A percentile compares a stretch with the other conserved stretches of the same genome.
Evolutionary conservation across 2,113 vertebrate genomes (phyloP).

Genomic region (Corydoras sp.): DNA sequence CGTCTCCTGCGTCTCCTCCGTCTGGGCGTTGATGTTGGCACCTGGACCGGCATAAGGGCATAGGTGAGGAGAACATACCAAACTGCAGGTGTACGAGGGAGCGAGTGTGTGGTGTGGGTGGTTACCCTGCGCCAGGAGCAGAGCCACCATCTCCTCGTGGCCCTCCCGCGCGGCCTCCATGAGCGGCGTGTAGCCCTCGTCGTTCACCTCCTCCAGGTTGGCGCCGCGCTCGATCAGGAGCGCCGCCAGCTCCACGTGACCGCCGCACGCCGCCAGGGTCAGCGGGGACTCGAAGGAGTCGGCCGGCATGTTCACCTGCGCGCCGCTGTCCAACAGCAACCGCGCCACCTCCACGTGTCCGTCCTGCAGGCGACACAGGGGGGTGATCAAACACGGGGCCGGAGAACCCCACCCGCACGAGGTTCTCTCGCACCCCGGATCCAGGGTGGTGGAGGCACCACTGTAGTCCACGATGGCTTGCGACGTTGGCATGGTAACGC

Average conservation of each 20-base stretch:
- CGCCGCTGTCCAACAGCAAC: conserved; percentile 94
- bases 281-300: conserved; percentile 97
- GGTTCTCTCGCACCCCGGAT: no score
- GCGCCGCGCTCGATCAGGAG: conserved; percentile 94
- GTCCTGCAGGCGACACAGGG: no score
- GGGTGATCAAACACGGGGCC: no score
- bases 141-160: conserved; percentile 96
- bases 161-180: conserved; percentile 98
- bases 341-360: conserved; percentile 97
- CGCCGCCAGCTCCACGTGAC: conserved; percentile 92
- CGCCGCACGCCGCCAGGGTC: conserved; percentile 92
- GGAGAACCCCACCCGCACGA: no score
- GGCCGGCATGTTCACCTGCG: conserved; percentile 98
- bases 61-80: not conserved
- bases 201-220: conserved; percentile 98
- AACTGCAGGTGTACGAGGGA: not conserved
- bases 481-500: no score
- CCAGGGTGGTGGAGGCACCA: no score
- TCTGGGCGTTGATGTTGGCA: conserved; percentile 98
- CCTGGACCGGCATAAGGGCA: conserved; percentile 60
- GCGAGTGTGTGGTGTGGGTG: not conserved
- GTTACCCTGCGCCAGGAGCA: conserved; percentile 96
- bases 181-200: conserved; percentile 95
- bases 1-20: conserved; percentile 97
- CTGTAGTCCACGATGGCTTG: no score